Evolutionary conservation across 2,113 vertebrate species (phyloP), one percentile per base, ranked within the genome.

Genomic region (Rallus limicola): DNA sequence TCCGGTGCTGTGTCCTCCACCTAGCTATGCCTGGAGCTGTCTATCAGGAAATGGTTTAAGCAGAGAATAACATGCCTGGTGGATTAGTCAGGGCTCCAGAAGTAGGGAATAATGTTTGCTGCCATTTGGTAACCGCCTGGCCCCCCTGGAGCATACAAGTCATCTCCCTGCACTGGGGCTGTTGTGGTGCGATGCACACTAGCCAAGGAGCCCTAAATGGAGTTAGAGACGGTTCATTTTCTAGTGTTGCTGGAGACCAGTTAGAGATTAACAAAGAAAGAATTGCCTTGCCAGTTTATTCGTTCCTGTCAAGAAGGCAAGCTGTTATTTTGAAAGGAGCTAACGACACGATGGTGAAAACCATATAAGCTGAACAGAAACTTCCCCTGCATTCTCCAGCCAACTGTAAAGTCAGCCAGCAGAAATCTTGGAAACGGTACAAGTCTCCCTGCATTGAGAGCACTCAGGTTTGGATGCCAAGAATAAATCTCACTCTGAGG

Each of bases 311-410:
- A 97, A 90, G 88, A 91, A 95, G 78, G 76, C 94, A 97, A 96
- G 91, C 93, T 96, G 88, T 96, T 97, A 91, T 95, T 97, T 96
- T 95, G 92, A 95, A 95, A 94, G 77, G 87, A 95, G 79, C 84
- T 92, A 97, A 86, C 2, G 44, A 79, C 89, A 94, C 24, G 33
- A 97, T 86, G 89, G 72, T 2, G 7, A 95, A 94, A 94, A 93
- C 95, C 95, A 85, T 95, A 92, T 92, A 97, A 97, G 92, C 91
- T 82, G 93, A 96, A 95, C 88, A 96, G 93, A 96, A 97, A 95
- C 84, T 86, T 88, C 67, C 80, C 88, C 89, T 95, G 59, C 79
- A 63, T 96, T 87, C 83, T 95, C 65, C 80, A 97, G 93, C 95
- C 94, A 97, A 97, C 52, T 94, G 74, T 86, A 96, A 96, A 96